Conservation (phyloP, 2,888 invertebrate species). For the Nemotelus nigrinus region DNA sequence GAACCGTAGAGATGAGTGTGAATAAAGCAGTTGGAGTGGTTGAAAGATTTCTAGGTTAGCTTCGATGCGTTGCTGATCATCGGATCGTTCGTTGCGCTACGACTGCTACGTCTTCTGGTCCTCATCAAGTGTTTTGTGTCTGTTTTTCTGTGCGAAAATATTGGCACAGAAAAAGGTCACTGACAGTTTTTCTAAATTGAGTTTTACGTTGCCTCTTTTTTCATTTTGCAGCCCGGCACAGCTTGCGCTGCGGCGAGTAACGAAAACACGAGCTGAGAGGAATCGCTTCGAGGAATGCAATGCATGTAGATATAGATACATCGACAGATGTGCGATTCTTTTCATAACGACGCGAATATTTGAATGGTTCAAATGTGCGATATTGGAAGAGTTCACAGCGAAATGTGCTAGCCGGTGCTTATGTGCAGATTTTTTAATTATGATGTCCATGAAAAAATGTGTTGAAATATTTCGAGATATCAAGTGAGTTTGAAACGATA, state of each 20-base stretch:
- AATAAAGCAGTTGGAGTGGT: not conserved
- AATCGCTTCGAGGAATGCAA: not conserved
- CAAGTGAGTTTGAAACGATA: too few species aligned
- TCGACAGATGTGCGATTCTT: too few species aligned
- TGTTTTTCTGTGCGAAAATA: conserved; percentile 35
- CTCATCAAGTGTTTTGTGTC: not conserved
- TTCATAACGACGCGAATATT: too few species aligned
- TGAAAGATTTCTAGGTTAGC: not conserved
- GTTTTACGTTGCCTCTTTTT: conserved; percentile 32
- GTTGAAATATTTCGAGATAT: too few species aligned
- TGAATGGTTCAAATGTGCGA: too few species aligned
- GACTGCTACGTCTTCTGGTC: not conserved
- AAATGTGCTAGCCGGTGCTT: too few species aligned
- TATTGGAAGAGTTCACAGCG: too few species aligned
- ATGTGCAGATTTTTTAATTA: too few species aligned
- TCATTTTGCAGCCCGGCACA: not conserved
- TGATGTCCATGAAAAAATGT: too few species aligned
- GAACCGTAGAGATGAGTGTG: not conserved
- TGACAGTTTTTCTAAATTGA: conserved; percentile 40
- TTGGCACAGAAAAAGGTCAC: conserved; percentile 42
- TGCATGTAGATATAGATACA: too few species aligned
- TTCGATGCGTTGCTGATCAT: not conserved
- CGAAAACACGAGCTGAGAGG: conserved; percentile 26
- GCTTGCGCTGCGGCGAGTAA: conserved; percentile 10
- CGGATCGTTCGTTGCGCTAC: not conserved